A percentile compares a stretch with the other conserved stretches of the same genome.
These are phyloP conservation scores for Automeris io DNA, from an alignment of 2,888 invertebrate genomes.

Conservation along the genomic window DNA sequence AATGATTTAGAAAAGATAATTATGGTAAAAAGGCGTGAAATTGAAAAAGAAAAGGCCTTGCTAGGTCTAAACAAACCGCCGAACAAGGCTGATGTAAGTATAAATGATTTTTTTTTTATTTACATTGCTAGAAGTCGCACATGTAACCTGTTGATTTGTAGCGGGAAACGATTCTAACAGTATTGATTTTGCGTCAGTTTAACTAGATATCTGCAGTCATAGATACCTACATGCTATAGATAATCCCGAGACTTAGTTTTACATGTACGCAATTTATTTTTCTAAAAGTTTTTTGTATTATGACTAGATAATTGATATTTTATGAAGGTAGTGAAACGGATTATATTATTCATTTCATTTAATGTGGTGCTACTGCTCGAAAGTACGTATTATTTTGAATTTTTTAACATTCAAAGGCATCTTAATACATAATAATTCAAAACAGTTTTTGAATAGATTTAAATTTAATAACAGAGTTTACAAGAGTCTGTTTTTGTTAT, in stretches of 20 bases:
- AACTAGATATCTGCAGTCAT: background rate
- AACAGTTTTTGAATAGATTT: too few species aligned
- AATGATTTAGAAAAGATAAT: slow-evolving; percentile 62
- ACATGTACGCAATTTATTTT: background rate
- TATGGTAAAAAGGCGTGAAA: slow-evolving; percentile 60
- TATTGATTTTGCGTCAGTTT: slow-evolving; percentile 32
- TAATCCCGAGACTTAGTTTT: background rate
- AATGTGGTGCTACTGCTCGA: background rate
- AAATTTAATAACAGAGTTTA: too few species aligned
- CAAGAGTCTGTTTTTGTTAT: too few species aligned
- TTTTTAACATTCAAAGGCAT: too few species aligned
- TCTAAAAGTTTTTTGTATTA: background rate
- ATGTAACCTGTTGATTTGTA: background rate
- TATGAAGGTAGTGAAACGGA: background rate
- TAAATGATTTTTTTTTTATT: slow-evolving; percentile 21
- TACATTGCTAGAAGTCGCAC: slow-evolving; percentile 39
- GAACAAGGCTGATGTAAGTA: slow-evolving; percentile 28
- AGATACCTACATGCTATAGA: background rate
- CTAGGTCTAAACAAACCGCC: slow-evolving; percentile 37
- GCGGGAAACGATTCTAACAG: slow-evolving; percentile 7
- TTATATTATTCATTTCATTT: too few species aligned
- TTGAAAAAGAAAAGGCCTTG: slow-evolving; percentile 57
- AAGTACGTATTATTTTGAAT: background rate
- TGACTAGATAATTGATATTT: background rate
- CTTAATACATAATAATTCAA: too few species aligned